Evolutionary conservation across 2,797 vertebrate genomes (phyloP), one percentile per base, ranked within the genome.

Genomic region (Capromys pilorides): DNA sequence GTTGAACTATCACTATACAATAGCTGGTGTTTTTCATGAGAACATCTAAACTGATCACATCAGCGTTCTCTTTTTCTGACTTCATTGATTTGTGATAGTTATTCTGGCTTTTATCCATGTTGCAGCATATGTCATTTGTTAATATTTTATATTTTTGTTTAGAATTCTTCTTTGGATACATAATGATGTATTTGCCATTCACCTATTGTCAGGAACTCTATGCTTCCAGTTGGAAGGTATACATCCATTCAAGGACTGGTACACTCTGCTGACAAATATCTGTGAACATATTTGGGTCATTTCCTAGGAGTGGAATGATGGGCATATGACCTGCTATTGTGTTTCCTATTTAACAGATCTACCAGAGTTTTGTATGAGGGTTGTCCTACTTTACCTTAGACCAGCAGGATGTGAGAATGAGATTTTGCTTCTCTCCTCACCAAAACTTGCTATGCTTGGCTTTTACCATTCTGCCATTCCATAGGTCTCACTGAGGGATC

Each of bases 81-180:
- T 94, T 88, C 26, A n/a, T 85, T 85, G 31, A 78, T 51, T 67
- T 1, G 83, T 26, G n/a, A 26, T 80, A 57, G 79, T 88, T 66
- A 61, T 92, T 93, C 66, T 67, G 59, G 83, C 6, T 92, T 49
- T 57, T 78, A 62, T 51, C 19, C 33, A 59, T 79, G 16, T 83
- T 64, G 12, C 41, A 87, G 7, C 1, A 66, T 26, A 64, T 39
- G 22, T 41, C 22, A 61, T 67, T 61, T 36, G 10, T 36, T 80
- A 33, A 59, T 75, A 90, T 92, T 33, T 82, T 33, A 62, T 64
- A 75, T 92, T 85, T 84, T 24, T 89, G 19, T n/a, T 71, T 71
- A 54, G 54, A 79, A 69, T 75, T 62, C 16, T 45, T 49, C n/a
- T 24, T 0, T 49, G 28, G 7, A 11, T 91, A 57, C 49, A 61